Percentiles rank a stretch among this genome's conserved stretches.
phyloP scores from a whole-genome alignment of 1,140 invertebrate species.

The Stegodyphus mimosarum region DNA sequence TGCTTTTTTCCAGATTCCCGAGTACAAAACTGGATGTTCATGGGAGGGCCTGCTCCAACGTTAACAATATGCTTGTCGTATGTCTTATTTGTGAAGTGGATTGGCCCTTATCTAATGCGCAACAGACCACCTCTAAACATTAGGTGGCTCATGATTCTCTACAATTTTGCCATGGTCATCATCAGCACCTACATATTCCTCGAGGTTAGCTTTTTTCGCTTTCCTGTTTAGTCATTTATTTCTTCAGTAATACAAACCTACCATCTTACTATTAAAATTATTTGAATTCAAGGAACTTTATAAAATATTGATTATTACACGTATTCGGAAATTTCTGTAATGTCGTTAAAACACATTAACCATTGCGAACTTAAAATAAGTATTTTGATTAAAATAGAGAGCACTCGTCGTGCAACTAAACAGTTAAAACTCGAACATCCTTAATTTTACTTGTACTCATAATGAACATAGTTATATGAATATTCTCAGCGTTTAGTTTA shows the following conservation, averaged over 20 bases:
- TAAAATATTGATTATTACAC: no score
- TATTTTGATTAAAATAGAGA: no score
- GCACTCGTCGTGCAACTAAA: no score
- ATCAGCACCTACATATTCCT: constrained; percentile 62
- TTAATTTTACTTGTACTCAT: no score
- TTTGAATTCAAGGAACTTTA: no score
- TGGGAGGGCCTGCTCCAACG: constrained; percentile 89
- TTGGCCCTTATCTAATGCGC: constrained; percentile 85
- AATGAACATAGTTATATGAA: no score
- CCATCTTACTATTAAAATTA: no score
- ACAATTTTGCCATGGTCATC: constrained; percentile 83
- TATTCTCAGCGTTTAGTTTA: no score
- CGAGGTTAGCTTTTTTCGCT: constrained; percentile 26
- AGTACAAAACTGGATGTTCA: constrained; percentile 89
- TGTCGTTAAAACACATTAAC: no score
- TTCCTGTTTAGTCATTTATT: not conserved
- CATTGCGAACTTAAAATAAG: no score
- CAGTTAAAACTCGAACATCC: no score
- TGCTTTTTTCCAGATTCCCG: constrained; percentile 79
- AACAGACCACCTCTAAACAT: constrained; percentile 83
- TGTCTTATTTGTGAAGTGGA: constrained; percentile 62
- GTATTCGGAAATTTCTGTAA: no score
- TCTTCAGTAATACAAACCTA: not conserved
- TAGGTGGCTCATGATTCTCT: constrained; percentile 81
- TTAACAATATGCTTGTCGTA: constrained; percentile 76